phyloP scores from a whole-genome alignment of 2,888 invertebrate genomes.

The Phengaris arion region DNA sequence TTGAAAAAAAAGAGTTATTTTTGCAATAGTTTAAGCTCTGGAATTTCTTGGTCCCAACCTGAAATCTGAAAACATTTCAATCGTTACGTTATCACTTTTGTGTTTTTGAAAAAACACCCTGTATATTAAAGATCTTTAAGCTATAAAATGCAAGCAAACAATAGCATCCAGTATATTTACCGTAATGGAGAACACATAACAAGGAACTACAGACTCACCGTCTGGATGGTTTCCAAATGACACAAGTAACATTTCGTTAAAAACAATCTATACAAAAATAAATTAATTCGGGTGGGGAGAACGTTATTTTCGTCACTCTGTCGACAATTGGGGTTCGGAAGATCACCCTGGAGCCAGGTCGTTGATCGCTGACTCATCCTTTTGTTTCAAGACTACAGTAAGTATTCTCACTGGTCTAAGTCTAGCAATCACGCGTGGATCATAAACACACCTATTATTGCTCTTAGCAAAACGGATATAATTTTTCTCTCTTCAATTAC shows the following conservation, averaged over 20 bases:
- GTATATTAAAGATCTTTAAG: too few relatives aligned
- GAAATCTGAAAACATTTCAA: too few relatives aligned
- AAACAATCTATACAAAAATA: constrained; percentile 60
- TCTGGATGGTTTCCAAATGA: constrained; percentile 34
- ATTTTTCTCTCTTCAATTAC: background rate
- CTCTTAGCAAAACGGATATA: background rate
- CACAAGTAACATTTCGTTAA: constrained; percentile 71
- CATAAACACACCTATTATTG: background rate
- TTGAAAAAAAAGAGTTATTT: too few relatives aligned
- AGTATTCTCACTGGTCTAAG: constrained; percentile 32
- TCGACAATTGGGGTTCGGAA: constrained; percentile 76
- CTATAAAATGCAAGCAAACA: background rate
- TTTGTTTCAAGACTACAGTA: constrained; percentile 57
- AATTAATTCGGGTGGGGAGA: constrained; percentile 61
- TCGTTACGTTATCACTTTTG: too few relatives aligned
- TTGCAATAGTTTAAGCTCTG: too few relatives aligned
- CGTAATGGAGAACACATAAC: constrained; percentile 2
- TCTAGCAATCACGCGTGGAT: background rate
- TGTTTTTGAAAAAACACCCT: too few relatives aligned
- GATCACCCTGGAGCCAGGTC: constrained; percentile 75
- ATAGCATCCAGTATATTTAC: constrained; percentile 13
- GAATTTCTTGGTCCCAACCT: too few relatives aligned
- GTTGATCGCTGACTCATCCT: constrained; percentile 71
- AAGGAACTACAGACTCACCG: constrained; percentile 16
- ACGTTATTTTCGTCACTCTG: constrained; percentile 74